Evolutionary conservation across 2,888 invertebrate genomes (phyloP).

Genomic region (Antheraea yamamai): DNA sequence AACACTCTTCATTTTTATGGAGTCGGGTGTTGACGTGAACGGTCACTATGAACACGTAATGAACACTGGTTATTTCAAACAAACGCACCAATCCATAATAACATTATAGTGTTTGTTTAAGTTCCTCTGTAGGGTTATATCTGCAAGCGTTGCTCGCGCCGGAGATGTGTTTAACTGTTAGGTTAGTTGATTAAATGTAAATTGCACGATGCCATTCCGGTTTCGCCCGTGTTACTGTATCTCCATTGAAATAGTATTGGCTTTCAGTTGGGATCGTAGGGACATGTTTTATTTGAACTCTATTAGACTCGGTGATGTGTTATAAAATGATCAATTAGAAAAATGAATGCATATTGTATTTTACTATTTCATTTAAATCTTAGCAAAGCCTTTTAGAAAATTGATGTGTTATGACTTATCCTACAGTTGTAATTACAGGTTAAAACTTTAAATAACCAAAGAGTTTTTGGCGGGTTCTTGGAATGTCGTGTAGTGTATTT

Average conservation of each 20-base stretch:
- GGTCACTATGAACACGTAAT: not conserved
- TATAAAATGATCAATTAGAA: too few relatives aligned
- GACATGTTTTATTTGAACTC: not conserved
- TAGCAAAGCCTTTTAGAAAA: too few relatives aligned
- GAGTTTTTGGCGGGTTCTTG: too few relatives aligned
- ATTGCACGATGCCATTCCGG: not conserved
- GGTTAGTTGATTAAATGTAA: conserved; percentile 2
- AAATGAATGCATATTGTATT: too few relatives aligned
- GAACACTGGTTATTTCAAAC: conserved; percentile 7
- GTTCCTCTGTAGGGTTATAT: not conserved
- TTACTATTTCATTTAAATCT: too few relatives aligned
- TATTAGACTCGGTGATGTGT: too few relatives aligned
- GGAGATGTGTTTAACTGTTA: not conserved
- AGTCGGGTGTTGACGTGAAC: conserved; percentile 1
- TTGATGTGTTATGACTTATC: too few relatives aligned
- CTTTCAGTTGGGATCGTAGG: not conserved
- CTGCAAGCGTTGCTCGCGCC: not conserved
- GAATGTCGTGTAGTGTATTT: too few relatives aligned
- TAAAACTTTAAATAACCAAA: too few relatives aligned
- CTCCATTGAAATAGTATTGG: not conserved
- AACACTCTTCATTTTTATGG: conserved; percentile 3
- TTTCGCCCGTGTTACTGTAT: not conserved
- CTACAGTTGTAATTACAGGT: too few relatives aligned
- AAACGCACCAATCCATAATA: not conserved
- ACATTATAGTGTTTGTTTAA: conserved; percentile 1